Conservation (phyloP, 2,797 vertebrate species). For the Sebastes nivosus region DNA sequence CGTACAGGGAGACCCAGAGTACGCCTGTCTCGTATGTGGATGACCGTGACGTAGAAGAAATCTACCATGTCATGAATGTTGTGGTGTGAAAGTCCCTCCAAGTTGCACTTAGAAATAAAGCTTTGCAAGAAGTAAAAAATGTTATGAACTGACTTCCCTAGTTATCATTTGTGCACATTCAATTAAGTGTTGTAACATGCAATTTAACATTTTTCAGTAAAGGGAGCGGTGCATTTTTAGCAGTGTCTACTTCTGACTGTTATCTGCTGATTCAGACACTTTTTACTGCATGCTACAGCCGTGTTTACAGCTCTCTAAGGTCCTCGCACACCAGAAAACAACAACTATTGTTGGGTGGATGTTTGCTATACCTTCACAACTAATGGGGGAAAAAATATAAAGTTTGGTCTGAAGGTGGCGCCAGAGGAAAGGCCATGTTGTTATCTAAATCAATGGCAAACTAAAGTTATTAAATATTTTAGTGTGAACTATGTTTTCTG, state of each 20-base stretch:
- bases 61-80: rapidly evolving
- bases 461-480: not conserved
- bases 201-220: too few relatives aligned
- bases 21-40: conserved; percentile 74
- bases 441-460: not conserved
- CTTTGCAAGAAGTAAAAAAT: not conserved
- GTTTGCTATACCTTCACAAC: too few relatives aligned
- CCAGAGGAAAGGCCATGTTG: not conserved
- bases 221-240: not conserved
- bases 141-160: not conserved
- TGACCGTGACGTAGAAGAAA: not conserved
- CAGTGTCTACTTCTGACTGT: not conserved
- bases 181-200: too few relatives aligned
- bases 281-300: not conserved
- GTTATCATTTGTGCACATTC: not conserved
- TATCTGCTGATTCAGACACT: too few relatives aligned
- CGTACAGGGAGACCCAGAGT: rapidly evolving
- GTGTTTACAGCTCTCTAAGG: not conserved
- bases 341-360: too few relatives aligned
- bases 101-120: not conserved
- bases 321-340: not conserved
- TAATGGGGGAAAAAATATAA: too few relatives aligned
- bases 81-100: not conserved
- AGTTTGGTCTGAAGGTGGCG: not conserved
- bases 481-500: not conserved